Conservation (phyloP, 1,140 invertebrate species). For the Pomacea maculata region DNA sequence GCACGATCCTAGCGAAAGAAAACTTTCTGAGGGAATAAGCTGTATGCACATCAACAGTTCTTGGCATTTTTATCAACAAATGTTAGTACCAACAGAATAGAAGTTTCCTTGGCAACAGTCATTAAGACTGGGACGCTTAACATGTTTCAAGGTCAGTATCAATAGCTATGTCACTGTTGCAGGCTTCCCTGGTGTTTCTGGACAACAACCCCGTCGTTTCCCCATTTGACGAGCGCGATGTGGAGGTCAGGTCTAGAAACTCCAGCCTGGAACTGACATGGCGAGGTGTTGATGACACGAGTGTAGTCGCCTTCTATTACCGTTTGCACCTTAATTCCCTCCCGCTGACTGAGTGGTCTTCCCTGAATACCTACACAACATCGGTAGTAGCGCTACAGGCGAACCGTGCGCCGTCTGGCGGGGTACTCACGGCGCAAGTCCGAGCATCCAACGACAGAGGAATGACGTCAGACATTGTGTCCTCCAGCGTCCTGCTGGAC, state of each 20-base stretch:
- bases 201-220: constrained; percentile 10
- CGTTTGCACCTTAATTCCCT: not conserved
- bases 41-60: no score
- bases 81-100: no score
- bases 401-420: not conserved
- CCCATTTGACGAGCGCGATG: not conserved
- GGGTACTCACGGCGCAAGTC: constrained; percentile 4
- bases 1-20: no score
- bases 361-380: not conserved
- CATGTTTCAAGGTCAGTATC: no score
- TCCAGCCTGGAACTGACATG: constrained; percentile 5
- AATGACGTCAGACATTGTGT: constrained; percentile 6
- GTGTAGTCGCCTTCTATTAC: not conserved
- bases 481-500: constrained; percentile 7
- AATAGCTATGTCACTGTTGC: no score
- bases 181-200: no score
- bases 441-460: constrained; percentile 1
- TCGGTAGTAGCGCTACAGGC: not conserved
- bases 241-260: not conserved
- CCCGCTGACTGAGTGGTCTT: not conserved
- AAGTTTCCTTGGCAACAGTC: no score
- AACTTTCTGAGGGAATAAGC: no score
- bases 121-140: no score
- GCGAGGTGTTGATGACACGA: not conserved
- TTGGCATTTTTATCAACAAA: no score